phyloP scores from a whole-genome alignment of 2,797 vertebrate species.

The Semaprochilodus insignis region DNA sequence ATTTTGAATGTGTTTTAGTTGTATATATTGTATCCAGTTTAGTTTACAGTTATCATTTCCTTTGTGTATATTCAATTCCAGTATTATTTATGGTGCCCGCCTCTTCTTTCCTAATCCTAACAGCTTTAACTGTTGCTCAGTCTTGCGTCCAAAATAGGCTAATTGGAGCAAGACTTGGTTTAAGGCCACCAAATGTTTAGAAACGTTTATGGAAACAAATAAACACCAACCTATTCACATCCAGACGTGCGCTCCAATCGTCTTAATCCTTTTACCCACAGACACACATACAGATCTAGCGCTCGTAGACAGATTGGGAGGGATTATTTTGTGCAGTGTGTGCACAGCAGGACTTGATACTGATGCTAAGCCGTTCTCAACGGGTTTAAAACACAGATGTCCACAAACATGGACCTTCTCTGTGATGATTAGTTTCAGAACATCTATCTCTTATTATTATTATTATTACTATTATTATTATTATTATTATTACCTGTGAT shows the following conservation, averaged over 20 bases:
- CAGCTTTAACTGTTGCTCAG: not conserved
- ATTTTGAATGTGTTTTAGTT: not conserved
- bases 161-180: not conserved
- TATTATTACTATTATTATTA: not conserved
- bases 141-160: not conserved
- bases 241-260: conserved; percentile 1
- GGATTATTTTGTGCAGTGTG: conserved; percentile 76
- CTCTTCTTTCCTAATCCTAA: not conserved
- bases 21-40: not conserved
- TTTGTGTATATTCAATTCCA: not conserved
- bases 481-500: conserved; percentile 1
- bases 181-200: not conserved
- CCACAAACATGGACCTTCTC: conserved; percentile 47
- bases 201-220: not conserved
- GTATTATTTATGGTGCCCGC: no score
- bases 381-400: conserved; percentile 52
- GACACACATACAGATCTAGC: conserved; percentile 28
- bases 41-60: not conserved
- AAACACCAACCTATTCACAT: conserved; percentile 8
- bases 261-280: conserved; percentile 37
- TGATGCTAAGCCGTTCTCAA: conserved; percentile 68
- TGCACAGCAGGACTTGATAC: conserved; percentile 73
- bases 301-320: conserved; percentile 65
- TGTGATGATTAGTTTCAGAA: not conserved
- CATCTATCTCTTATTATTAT: conserved; percentile 2